Conservation (phyloP, 2,113 vertebrate genomes). For the Apistogramma diplotaenia region DNA sequence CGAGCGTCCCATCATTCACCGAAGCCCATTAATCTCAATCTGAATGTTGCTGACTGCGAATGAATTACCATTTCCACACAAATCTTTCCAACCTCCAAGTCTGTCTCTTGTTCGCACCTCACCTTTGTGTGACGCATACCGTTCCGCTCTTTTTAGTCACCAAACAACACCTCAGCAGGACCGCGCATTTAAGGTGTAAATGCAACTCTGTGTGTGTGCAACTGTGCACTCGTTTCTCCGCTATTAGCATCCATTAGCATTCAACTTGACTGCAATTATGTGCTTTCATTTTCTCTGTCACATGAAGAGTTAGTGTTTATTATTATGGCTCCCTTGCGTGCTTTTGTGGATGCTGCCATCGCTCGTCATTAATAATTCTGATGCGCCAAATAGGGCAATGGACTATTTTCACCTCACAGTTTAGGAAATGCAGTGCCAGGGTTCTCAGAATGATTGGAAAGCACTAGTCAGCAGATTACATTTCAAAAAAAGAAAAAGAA, state of each 20-base stretch:
- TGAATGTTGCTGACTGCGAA: not conserved
- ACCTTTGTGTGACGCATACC: not conserved
- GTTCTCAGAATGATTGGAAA: not conserved
- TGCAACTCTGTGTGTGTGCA: not conserved
- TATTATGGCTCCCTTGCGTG: slow-evolving; percentile 17
- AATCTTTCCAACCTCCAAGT: not conserved
- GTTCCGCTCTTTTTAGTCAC: not conserved
- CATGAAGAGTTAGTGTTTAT: slow-evolving; percentile 19
- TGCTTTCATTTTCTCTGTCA: slow-evolving; percentile 9
- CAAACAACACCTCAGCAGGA: slow-evolving; percentile 4
- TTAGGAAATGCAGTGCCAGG: not conserved
- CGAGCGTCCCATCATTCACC: not conserved
- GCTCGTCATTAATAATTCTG: slow-evolving; percentile 1
- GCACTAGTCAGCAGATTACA: not conserved
- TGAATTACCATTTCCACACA: slow-evolving; percentile 2
- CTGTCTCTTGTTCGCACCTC: not conserved
- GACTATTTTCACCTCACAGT: slow-evolving; percentile 2
- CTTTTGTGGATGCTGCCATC: not conserved
- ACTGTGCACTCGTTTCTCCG: not conserved
- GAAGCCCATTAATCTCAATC: slow-evolving; percentile 13
- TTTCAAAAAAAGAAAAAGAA: not conserved
- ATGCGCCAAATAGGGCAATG: slow-evolving; percentile 8
- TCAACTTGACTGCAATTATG: slow-evolving; percentile 25
- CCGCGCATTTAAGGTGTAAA: not conserved
- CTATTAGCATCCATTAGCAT: slow-evolving; percentile 7